Percentiles rank a stretch among this genome's conserved stretches.
phyloP scores from a whole-genome alignment of 1,140 invertebrate species.

The Neocloeon triangulifer region DNA sequence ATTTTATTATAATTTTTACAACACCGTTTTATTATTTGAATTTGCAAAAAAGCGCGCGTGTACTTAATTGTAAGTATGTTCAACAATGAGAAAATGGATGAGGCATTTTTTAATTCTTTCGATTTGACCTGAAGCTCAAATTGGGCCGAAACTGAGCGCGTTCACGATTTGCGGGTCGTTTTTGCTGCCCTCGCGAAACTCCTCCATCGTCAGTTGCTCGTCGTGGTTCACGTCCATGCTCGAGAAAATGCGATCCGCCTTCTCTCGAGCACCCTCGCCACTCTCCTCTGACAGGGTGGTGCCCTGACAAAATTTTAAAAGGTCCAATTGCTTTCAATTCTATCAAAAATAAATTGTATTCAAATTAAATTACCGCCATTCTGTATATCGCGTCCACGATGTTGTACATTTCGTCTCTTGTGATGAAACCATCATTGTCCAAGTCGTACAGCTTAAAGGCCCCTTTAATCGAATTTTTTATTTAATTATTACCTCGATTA shows the following conservation, averaged over 20 bases:
- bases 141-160: conserved; percentile 11
- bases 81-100: no score
- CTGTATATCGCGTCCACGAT: conserved; percentile 41
- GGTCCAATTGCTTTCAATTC: no score
- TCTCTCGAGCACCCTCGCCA: not conserved
- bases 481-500: no score
- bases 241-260: conserved; percentile 15
- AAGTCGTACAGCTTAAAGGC: conserved; percentile 35
- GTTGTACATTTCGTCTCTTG: conserved; percentile 32
- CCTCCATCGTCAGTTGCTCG: conserved; percentile 32
- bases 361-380: conserved; percentile 25
- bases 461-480: conserved; percentile 23
- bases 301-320: no score
- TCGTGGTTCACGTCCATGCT: conserved; percentile 38
- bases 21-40: no score
- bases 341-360: no score
- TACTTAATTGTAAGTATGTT: no score
- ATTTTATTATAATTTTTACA: no score
- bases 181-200: conserved; percentile 39
- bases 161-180: conserved; percentile 38
- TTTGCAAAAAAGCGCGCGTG: no score
- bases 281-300: no score
- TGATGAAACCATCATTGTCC: conserved; percentile 38
- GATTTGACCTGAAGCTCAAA: no score
- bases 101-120: no score